These are phyloP conservation scores for Maccullochella peelii DNA, from an alignment of 2,113 vertebrate genomes.

Conservation along the genomic window DNA sequence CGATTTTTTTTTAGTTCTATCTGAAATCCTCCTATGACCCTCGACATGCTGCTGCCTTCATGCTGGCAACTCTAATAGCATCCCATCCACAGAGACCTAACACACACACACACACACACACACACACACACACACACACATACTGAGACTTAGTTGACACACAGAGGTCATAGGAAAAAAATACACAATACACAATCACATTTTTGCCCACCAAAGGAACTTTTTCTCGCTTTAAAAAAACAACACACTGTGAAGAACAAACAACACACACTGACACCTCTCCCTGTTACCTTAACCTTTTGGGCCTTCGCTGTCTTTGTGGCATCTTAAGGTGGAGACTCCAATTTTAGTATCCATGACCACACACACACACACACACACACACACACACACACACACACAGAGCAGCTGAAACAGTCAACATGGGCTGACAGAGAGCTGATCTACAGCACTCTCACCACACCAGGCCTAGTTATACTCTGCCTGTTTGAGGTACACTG, in stretches of 20 bases:
- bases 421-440: conserved; percentile 75
- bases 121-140: conserved; percentile 19
- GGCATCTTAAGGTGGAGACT: conserved; percentile 42
- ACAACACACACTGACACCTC: conserved; percentile 20
- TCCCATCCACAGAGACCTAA: conserved; percentile 60
- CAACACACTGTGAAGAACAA: conserved; percentile 33
- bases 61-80: conserved; percentile 71
- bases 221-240: conserved; percentile 19
- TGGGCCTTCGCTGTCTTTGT: conserved; percentile 35
- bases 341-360: conserved; percentile 68
- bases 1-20: neutral
- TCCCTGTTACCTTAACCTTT: conserved; percentile 65
- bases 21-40: conserved; percentile 55
- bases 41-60: conserved; percentile 57
- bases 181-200: neutral
- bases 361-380: conserved; percentile 14
- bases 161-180: conserved; percentile 34
- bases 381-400: neutral
- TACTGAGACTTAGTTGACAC: neutral
- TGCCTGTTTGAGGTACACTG: conserved; percentile 84
- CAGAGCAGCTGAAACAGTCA: conserved; percentile 68
- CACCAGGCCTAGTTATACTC: conserved; percentile 85
- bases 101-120: conserved; percentile 24
- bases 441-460: conserved; percentile 70
- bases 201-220: neutral